Conservation (phyloP, 2,113 vertebrate genomes). For the Neolamprologus falcicula region DNA sequence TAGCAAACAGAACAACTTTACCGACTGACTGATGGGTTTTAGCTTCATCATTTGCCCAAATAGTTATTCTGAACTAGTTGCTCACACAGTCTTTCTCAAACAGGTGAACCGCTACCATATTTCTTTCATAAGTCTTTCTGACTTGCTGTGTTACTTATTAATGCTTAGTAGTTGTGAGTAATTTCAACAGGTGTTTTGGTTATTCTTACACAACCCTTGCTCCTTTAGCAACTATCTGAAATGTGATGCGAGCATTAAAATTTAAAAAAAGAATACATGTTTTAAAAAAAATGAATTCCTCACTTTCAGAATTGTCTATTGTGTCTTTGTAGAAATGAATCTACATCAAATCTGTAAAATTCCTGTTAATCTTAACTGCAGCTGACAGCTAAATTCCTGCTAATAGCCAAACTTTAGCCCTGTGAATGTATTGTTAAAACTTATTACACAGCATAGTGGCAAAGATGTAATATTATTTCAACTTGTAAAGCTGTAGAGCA, state of each 20-base stretch:
- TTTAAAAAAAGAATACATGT: neutral
- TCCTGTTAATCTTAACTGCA: neutral
- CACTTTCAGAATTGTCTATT: neutral
- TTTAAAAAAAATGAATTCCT: neutral
- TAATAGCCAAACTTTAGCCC: neutral
- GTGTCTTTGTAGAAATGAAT: neutral
- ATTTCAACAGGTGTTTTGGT: neutral
- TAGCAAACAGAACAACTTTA: neutral
- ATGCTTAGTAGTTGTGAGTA: neutral
- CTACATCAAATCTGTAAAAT: neutral
- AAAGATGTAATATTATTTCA: neutral
- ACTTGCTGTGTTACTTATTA: neutral
- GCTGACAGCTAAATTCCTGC: neutral
- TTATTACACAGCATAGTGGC: neutral
- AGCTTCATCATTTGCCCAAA: neutral
- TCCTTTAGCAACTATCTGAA: neutral
- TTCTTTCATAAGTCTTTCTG: neutral
- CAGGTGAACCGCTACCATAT: neutral
- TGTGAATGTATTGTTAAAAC: neutral
- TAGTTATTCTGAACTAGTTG: neutral
- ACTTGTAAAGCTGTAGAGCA: neutral
- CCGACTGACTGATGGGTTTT: neutral
- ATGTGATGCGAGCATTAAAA: neutral
- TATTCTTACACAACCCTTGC: accelerated
- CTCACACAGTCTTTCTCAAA: neutral